Conservation (phyloP, 2,797 vertebrate genomes). For the Diplodus sargus region DNA sequence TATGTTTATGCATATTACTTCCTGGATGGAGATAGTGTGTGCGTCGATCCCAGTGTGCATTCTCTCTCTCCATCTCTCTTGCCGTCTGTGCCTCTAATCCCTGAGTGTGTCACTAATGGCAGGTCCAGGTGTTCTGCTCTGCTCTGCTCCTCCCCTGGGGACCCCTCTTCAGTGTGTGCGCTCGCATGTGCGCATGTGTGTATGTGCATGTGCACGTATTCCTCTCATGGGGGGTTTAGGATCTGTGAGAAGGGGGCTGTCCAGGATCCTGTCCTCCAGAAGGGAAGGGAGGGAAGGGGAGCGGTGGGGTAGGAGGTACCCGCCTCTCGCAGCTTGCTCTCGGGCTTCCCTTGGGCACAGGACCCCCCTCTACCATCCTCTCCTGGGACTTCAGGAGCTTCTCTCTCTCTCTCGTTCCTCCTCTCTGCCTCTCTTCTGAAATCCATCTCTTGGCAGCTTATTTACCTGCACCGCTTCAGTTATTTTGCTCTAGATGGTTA, state of each 20-base stretch:
- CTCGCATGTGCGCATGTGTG: constrained; percentile 20
- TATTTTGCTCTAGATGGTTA: constrained; percentile 5
- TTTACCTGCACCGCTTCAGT: constrained; percentile 17
- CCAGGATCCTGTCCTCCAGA: constrained; percentile 77
- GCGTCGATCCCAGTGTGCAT: constrained; percentile 63
- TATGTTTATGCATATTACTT: constrained; percentile 66
- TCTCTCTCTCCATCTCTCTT: constrained; percentile 72
- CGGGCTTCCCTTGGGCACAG: constrained; percentile 72
- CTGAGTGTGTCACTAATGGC: constrained; percentile 87
- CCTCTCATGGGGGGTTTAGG: constrained; percentile 71
- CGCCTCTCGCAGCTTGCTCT: constrained; percentile 82
- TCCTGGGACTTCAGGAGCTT: constrained; percentile 58
- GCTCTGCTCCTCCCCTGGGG: constrained; percentile 78
- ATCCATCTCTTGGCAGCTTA: constrained; percentile 33
- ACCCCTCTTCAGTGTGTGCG: constrained; percentile 60
- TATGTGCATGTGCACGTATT: constrained; percentile 39
- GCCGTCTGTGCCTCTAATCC: constrained; percentile 85
- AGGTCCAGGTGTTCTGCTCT: constrained; percentile 89
- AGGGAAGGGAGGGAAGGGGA: constrained; percentile 72
- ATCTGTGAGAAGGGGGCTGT: constrained; percentile 77
- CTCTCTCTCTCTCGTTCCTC: constrained; percentile 21
- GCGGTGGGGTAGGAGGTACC: constrained; percentile 82
- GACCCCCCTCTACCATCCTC: constrained; percentile 61
- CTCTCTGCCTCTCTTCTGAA: constrained; percentile 4
- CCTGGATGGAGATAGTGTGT: constrained; percentile 56